phyloP scores from a whole-genome alignment of 2,888 invertebrate genomes.

The Drosophila pseudotalamancana region DNA sequence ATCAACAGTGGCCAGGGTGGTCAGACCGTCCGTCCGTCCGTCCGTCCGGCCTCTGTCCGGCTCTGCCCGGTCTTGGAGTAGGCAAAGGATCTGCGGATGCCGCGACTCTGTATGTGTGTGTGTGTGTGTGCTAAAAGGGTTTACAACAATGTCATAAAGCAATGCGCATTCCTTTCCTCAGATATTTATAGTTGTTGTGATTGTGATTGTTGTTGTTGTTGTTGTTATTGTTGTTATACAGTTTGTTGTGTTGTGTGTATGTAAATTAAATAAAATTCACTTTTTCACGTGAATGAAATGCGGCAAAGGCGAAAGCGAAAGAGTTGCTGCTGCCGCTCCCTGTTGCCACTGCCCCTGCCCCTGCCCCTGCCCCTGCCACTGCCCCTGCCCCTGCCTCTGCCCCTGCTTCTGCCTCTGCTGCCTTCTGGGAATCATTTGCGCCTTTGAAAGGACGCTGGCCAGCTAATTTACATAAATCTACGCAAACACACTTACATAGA shows the following conservation, averaged over 20 bases:
- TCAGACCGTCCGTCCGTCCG: constrained; percentile 26
- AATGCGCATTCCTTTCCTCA: constrained; percentile 57
- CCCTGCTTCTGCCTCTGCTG: constrained; percentile 35
- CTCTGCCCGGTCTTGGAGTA: not conserved
- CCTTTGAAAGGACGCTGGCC: constrained; percentile 46
- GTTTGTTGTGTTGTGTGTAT: constrained; percentile 32
- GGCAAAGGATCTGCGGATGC: constrained; percentile 30
- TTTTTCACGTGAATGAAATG: constrained; percentile 68
- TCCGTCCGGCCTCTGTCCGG: no score
- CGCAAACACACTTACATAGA: constrained; percentile 48
- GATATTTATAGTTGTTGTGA: no score
- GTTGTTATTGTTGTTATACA: constrained; percentile 5
- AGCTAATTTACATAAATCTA: constrained; percentile 74
- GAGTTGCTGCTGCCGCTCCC: constrained; percentile 32
- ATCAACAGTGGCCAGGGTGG: constrained; percentile 76
- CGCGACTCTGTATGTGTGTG: constrained; percentile 1
- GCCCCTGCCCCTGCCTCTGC: constrained; percentile 19
- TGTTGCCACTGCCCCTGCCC: not conserved
- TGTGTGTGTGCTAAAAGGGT: constrained; percentile 65
- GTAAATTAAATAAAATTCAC: constrained; percentile 60
- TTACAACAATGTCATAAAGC: constrained; percentile 73
- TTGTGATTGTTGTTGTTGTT: constrained; percentile 8
- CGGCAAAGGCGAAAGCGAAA: constrained; percentile 41
- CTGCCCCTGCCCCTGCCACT: constrained; percentile 10
- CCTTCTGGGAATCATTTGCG: constrained; percentile 76